Base-by-base conservation (phyloP, 2,888 invertebrate species). In the Ommatoiulus sabulosus region DNA sequence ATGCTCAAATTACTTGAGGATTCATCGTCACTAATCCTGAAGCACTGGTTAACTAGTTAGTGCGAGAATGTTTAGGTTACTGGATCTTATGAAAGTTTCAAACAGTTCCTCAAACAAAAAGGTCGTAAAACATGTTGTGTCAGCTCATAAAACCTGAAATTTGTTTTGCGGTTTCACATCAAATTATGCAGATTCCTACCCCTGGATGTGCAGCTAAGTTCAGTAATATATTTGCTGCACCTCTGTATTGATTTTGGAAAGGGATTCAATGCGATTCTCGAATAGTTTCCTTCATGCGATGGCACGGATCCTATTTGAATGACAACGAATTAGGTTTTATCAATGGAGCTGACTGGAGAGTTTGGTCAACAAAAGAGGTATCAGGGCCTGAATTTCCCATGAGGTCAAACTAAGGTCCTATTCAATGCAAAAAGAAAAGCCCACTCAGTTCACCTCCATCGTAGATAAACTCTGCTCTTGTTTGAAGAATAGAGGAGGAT, bases 251-350 rank as follows among this genome's bases (percentile, higher is more conserved):
- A 63, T 63, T 63, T 63, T 63, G 3, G 17, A 20, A 15, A 20
- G 8, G 63, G 63, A 20, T 20, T 63, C 63, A 63, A 63, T 15
- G 63, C 63, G 63, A 17, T 63, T 63, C n/a, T 15, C n/a, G 63
- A 63, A 63, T 63, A 63, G 63, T 63, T 63, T 63, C 63, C 63
- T 63, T 63, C 63, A 63, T 63, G n/a, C 63, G 20, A 63, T 63
- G n/a, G 63, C 63, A 63, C 63, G 63, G 20, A 63, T 63, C 63
- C 63, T 63, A 63, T 63, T 63, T 63, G 63, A 63, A 63, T 63
- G 63, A 63, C 63, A 63, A 63, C 63, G 63, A 63, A 63, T 63
- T 63, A 63, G 63, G 63, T n/a, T 63, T 63, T 63, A 63, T 63
- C 63, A 63, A 63, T 63, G 63, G 63, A 63, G n/a, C 63, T 63